phyloP scores from a whole-genome alignment of 2,113 vertebrate species.

The Myodes glareolus region DNA sequence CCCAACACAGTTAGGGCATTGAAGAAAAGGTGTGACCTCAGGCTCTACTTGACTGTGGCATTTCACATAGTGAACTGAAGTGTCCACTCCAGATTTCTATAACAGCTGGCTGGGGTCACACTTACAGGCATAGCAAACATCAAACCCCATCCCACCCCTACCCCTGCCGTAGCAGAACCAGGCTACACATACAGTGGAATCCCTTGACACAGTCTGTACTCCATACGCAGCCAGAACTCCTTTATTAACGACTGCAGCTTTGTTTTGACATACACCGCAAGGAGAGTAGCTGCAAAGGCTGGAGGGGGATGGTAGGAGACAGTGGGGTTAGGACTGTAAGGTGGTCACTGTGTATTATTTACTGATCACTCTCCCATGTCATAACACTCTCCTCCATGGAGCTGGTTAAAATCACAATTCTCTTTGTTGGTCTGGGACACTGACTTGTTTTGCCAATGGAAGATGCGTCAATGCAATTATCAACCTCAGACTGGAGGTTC shows the following conservation, averaged over 20 bases:
- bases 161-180: neutral
- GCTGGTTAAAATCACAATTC: neutral
- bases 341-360: neutral
- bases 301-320: neutral
- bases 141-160: neutral
- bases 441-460: neutral
- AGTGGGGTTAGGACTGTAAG: neutral
- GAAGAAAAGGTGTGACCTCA: neutral
- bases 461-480: neutral
- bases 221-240: neutral
- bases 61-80: neutral
- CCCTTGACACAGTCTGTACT: neutral
- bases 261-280: neutral
- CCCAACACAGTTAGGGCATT: fast-evolving
- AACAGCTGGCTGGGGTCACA: neutral
- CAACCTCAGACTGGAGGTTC: neutral
- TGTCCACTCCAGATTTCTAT: neutral
- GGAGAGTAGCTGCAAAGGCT: neutral
- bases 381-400: neutral
- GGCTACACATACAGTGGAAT: neutral
- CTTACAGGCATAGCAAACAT: neutral
- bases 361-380: neutral
- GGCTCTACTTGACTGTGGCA: neutral
- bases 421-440: neutral
- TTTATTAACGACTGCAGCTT: neutral